Percentiles rank a stretch among this genome's conserved stretches.
Conservation (phyloP, 2,888 invertebrate species). For the Yponomeuta cagnagella region DNA sequence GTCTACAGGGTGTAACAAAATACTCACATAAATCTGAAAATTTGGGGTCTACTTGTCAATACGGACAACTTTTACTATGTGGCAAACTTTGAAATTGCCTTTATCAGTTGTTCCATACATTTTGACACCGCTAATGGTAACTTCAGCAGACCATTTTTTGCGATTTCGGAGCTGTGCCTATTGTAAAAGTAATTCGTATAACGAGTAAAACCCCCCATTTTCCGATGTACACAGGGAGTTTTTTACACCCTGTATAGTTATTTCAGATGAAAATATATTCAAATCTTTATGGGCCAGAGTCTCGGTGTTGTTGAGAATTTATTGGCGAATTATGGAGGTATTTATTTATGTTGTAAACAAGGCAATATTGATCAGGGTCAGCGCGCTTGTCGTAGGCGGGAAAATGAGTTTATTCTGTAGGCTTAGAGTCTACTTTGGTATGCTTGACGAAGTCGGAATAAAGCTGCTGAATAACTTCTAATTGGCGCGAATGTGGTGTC, state of each 20-base stretch:
- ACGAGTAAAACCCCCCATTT: too few relatives aligned
- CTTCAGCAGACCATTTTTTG: too few relatives aligned
- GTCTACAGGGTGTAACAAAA: not conserved
- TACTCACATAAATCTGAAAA: too few relatives aligned
- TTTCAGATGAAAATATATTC: not conserved
- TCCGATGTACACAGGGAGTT: too few relatives aligned
- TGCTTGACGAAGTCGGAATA: not conserved
- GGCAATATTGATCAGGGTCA: not conserved
- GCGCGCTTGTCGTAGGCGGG: not conserved
- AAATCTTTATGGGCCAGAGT: not conserved
- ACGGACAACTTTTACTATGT: too few relatives aligned
- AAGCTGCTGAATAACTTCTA: not conserved
- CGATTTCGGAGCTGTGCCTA: too few relatives aligned
- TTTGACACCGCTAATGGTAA: too few relatives aligned
- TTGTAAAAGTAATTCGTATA: too few relatives aligned
- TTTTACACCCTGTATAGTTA: not conserved
- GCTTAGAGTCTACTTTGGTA: not conserved
- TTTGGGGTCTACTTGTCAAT: too few relatives aligned
- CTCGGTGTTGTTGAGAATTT: not conserved
- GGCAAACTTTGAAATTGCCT: too few relatives aligned
- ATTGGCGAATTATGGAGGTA: not conserved
- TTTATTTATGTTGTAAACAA: conserved; percentile 2
- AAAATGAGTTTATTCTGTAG: not conserved
- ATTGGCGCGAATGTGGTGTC: too few relatives aligned
- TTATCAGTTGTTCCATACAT: too few relatives aligned